Base-by-base conservation (phyloP, 2,888 invertebrate species). In the Aleiodes leptofemur region DNA sequence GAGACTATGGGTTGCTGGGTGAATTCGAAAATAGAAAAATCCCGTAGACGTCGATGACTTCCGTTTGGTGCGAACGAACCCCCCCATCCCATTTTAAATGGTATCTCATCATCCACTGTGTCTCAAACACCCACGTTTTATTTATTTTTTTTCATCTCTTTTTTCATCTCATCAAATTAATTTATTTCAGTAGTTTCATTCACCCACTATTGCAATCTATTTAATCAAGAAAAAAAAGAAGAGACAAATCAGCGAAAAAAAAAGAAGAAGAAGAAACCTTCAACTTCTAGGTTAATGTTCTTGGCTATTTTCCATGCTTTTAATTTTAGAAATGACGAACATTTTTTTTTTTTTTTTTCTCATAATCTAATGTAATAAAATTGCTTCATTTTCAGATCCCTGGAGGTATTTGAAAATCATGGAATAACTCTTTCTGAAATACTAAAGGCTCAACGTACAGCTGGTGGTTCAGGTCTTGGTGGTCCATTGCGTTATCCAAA, bases 401-500 rank as follows among this genome's bases (percentile, higher is more conserved):
- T 97, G 78, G 94, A 96, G 90, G 93, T 96, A 4, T 94, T 93
- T 90, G 89, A 94, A 83, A 92, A 93, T 84, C 92, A 92, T 13
- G 95, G 96, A 0, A 91, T 91, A 16, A 92, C 90, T 4, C 94
- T 95, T 88, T 95, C 95, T 87, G 93, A 94, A 66, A 90, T 96
- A 66, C 87, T 96, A 78, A 90, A 90, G 5, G 92, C 93, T 77
- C 96, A 96, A 89, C 92, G 93, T 79, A 74, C 86, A 13, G 91
- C 90, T 73, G 94, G 96, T 13, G 94, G 92, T 34, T 92, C 91
- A 76, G 90, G 91, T 23, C 89, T 93, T 69, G 95, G 95, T 16
- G 95, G 95, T 0, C 94, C 94, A 4, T 91, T 98, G 16, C 92
- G 98, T 43, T 95, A 93, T 87, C 91, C 93, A 0, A 92, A 95